A percentile compares a stretch with the other conserved stretches of the same genome.
These are phyloP conservation scores for Upupa epops DNA, from an alignment of 2,113 vertebrate genomes.

Conservation along the genomic window DNA sequence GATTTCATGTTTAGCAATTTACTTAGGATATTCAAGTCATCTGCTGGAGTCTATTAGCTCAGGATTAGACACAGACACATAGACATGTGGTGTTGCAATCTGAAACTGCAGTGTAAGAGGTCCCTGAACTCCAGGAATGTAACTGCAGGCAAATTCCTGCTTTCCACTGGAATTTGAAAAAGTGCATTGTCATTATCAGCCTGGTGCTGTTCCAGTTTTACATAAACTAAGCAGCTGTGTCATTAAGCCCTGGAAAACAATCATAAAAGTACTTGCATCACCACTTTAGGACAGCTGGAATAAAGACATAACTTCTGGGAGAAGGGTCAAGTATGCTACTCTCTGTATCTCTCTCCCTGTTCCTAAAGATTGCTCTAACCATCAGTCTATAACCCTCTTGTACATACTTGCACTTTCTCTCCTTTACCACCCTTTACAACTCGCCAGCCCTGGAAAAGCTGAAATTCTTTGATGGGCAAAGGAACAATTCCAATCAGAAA, in stretches of 20 bases:
- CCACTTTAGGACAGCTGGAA: background rate
- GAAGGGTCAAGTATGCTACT: background rate
- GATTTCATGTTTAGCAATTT: background rate
- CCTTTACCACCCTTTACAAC: background rate
- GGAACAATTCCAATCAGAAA: background rate
- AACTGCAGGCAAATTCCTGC: background rate
- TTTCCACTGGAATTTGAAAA: background rate
- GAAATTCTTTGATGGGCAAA: background rate
- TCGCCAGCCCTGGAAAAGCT: background rate
- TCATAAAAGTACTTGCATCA: background rate
- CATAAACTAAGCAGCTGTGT: background rate
- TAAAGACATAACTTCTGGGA: background rate
- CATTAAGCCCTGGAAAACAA: background rate
- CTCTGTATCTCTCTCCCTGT: background rate
- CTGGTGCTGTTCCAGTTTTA: background rate
- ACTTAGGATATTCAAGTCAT: background rate
- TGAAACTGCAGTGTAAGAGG: background rate
- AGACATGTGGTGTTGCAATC: background rate
- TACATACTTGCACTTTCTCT: background rate
- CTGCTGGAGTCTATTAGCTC: background rate
- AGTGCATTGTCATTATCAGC: fast-evolving
- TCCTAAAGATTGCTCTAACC: background rate
- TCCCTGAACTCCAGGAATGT: background rate
- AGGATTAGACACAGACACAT: background rate
- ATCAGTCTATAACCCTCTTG: background rate